Base-by-base conservation (phyloP, 1,140 invertebrate species). In the Drosophila albomicans region DNA sequence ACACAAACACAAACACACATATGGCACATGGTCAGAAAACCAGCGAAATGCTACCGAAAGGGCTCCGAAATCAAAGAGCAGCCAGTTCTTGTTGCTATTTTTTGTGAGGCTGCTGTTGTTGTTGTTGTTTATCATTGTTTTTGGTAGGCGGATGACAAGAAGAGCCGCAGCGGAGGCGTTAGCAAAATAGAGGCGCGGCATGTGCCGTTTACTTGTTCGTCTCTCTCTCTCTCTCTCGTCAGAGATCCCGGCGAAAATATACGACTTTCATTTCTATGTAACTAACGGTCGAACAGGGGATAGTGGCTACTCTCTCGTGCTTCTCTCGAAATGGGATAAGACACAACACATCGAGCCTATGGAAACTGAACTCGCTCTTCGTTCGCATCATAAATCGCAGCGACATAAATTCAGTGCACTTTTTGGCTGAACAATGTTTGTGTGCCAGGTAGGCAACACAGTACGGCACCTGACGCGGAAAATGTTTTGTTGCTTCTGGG, bases 391-490 rank as follows among this genome's bases (percentile, higher is more conserved):
- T 89, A 89, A 89, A 89, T 89, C 65, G 78, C 71, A 41, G 66
- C 78, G 72, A 82, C 81, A 89, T 88, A 88, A 88, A 88, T 88
- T 89, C 78, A 81, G 78, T 84, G 80, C 75, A 84, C 66, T 84
- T 78, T 73, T 79, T 79, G 67, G 45, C 72, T 77, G 41, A 45
- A 57, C 62, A 41, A 73, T 75, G 30, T 56, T 62, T 59, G 43
- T 30, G 32, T 30, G 41, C 7, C 45, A 25, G 20, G 20, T 25
- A 25, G 46, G 58, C 66, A 79, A 89, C 85, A 81, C 89, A 75
- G 45, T 13, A 15, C 20, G 16, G 48, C 85, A 89, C 81, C 85
- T 88, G 85, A 89, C 68, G 77, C 67, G 72, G 32, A 51, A 63
- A 80, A 71, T 75, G 71, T 73, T 62, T 70, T 66, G 62, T 73